phyloP scores from a whole-genome alignment of 1,140 invertebrate genomes.

The Drosophila sechellia region DNA sequence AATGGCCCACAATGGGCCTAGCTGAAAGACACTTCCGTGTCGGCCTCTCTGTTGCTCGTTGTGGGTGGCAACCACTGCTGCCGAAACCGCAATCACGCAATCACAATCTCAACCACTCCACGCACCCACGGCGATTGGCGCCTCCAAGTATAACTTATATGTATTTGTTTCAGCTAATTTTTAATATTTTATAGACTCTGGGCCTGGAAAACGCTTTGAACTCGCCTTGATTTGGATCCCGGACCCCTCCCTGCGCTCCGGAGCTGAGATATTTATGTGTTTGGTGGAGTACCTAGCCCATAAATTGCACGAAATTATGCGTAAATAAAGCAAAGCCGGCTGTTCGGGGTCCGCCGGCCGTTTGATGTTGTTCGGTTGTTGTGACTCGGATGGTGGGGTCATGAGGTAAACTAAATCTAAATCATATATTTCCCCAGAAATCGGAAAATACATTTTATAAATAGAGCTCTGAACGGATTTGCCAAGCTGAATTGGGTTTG shows the following conservation, averaged over 20 bases:
- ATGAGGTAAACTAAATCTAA: conserved; percentile 33
- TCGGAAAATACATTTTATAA: conserved; percentile 12
- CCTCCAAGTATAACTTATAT: conserved; percentile 42
- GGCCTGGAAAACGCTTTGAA: conserved; percentile 56
- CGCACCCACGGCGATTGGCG: conserved; percentile 10
- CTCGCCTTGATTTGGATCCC: conserved; percentile 26
- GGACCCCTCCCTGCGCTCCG: background rate
- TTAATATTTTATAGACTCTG: conserved; percentile 71
- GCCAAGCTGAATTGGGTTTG: background rate
- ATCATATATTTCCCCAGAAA: conserved; percentile 46
- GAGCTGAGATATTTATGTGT: conserved; percentile 51
- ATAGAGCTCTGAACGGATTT: background rate
- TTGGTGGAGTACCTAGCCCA: conserved; percentile 29
- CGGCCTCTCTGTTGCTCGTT: conserved; percentile 50
- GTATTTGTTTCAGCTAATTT: conserved; percentile 68
- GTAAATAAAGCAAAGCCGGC: conserved; percentile 52
- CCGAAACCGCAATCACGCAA: background rate
- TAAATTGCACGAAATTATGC: conserved; percentile 65
- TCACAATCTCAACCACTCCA: conserved; percentile 14
- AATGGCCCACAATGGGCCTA: conserved; percentile 32
- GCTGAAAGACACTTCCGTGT: conserved; percentile 69
- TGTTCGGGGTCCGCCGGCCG: conserved; percentile 10
- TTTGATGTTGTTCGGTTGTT: conserved; percentile 62
- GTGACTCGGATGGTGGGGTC: conserved; percentile 15
- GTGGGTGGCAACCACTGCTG: conserved; percentile 69